Evolutionary conservation across 2,113 vertebrate species (phyloP), one percentile per base, ranked within the genome.

Genomic region (Toxostoma redivivum): DNA sequence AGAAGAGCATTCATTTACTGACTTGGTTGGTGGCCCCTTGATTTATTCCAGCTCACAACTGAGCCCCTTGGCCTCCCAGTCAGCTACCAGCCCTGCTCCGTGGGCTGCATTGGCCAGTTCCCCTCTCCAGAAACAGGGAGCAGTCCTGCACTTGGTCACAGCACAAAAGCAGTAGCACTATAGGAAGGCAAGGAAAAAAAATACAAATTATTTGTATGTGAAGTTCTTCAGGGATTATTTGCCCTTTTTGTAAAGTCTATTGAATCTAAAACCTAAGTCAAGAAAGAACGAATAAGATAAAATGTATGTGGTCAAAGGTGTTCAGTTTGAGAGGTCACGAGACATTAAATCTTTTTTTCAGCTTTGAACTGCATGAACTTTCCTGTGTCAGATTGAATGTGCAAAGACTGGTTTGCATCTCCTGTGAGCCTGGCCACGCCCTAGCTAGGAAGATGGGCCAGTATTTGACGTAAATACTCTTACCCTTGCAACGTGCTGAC

Each of bases 151-250:
- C 33, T 65, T 58, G 58, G 38, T 80, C n/a, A 48, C 15, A 33
- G 50, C 12, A 27, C 2, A 7, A 11, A 20, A 61, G 6, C 30
- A 22, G 5, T 50, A 88, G 19, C 0, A 0, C 33, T 84, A 19
- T 12, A 72, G 44, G 30, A 74, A 84, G 38, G 20, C 51, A 51
- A 38, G 30, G 15, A 5, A 53, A 86, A 70, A 70, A 71, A 60
- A 30, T 7, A 20, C 11, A n/a, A 47, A 22, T 47, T 0, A 57
- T 38, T 24, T 20, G 7, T 54, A 24, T 7, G 6, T 78, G 30
- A 78, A 82, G 24, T 67, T 86, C n/a, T 84, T 67, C 5, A 16
- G n/a, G 37, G 20, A 10, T 72, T 90, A 31, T 64, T 79, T 88
- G 13, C n/a, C 57, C 57, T 88, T 67, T 48, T 53, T 76, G 8